Base-by-base conservation (phyloP, 1,140 invertebrate genomes). In the Ceratoteleas bidentatus region DNA sequence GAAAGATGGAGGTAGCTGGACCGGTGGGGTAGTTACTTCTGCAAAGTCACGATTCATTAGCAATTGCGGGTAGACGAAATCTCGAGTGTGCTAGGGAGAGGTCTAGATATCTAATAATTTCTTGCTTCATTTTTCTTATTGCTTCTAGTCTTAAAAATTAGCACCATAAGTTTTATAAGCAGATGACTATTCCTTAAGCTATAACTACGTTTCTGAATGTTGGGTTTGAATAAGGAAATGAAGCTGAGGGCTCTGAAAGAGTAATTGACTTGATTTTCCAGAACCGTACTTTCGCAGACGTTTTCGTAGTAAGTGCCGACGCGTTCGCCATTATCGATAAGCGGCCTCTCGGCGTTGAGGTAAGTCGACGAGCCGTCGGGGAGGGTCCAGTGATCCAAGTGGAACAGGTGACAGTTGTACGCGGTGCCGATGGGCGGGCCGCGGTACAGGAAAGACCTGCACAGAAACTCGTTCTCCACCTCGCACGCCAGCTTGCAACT, bases 371-470 rank as follows among this genome's bases (percentile, higher is more conserved):
- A 96, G 40, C 97, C 97, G 86, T 98, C 97, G 3, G 97, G 97
- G 16, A 98, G 92, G 0, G 96, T 97, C 91, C 96, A 96, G 87
- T 98, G 97, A 87, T 98, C 97, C 82, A 98, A 91, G 86, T 98
- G 97, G 91, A 97, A 98, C 2, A 98, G 92, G 60, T 97, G 94
- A 89, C 97, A 98, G 89, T 98, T 98, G 93, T 97, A 97, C 38
- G 95, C 93, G 0, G 94, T 92, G 0, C 95, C 95, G 56, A 94
- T 92, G 0, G 95, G 95, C 6, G 95, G 92, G 0, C 96, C 96
- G 47, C 96, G 93, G 90, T 96, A 98, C 38, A 98, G 91, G 92
- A 95, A 97, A 0, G 97, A 98, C 50, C 97, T 93, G 90, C 97
- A 98, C 0, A 98, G 93, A 91, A 98, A 98, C 90, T 98, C 97